These are phyloP conservation scores for Miniopterus natalensis DNA, from an alignment of 2,113 vertebrate species.

Conservation along the genomic window DNA sequence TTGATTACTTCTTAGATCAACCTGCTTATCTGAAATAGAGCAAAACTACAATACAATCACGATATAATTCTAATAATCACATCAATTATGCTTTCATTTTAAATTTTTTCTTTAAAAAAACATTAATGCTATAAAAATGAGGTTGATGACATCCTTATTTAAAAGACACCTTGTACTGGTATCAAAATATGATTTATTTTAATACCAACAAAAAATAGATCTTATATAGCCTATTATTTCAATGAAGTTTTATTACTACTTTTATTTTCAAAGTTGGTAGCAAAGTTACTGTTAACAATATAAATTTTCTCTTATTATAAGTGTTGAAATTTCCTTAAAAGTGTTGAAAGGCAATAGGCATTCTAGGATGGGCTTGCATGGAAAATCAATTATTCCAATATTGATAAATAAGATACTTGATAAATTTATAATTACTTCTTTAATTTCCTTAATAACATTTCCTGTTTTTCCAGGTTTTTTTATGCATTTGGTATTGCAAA, in stretches of 20 bases:
- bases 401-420: slow-evolving; percentile 69
- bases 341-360: slow-evolving; percentile 80
- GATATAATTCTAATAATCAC: slow-evolving; percentile 67
- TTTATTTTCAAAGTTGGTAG: slow-evolving; percentile 80
- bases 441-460: slow-evolving; percentile 71
- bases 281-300: slow-evolving; percentile 80
- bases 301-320: slow-evolving; percentile 78
- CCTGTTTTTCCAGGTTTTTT: slow-evolving; percentile 60
- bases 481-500: slow-evolving; percentile 70
- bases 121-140: slow-evolving; percentile 77
- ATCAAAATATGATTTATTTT: slow-evolving; percentile 79
- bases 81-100: slow-evolving; percentile 67
- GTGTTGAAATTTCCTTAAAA: slow-evolving; percentile 82
- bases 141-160: slow-evolving; percentile 55
- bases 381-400: slow-evolving; percentile 67
- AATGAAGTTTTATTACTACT: slow-evolving; percentile 73
- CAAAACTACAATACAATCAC: slow-evolving; percentile 59
- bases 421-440: slow-evolving; percentile 70
- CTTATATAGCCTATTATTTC: slow-evolving; percentile 76
- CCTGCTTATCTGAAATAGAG: slow-evolving; percentile 74
- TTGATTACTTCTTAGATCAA: slow-evolving; percentile 68
- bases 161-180: slow-evolving; percentile 68
- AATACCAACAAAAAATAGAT: slow-evolving; percentile 83
- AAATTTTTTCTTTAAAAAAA: slow-evolving; percentile 76
- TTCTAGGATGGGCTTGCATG: slow-evolving; percentile 77